Conservation (phyloP, 2,113 vertebrate genomes). For the Sinocyclocheilus anophthalmus region DNA sequence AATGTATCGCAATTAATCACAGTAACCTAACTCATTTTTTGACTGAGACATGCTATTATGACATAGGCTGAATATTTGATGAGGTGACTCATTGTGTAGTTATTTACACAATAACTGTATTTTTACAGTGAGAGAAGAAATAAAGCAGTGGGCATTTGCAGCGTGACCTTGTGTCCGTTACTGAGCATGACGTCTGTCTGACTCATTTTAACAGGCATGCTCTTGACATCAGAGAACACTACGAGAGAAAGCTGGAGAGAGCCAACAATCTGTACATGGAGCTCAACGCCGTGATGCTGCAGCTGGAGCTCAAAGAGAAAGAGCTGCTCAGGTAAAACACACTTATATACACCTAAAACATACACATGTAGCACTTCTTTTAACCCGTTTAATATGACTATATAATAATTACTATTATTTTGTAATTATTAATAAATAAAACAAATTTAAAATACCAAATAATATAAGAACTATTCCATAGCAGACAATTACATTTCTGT, state of each 20-base stretch:
- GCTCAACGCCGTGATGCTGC: constrained; percentile 94
- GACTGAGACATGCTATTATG: neutral
- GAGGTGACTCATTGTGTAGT: constrained; percentile 22
- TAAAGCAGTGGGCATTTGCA: constrained; percentile 41
- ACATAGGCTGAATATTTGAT: too few relatives aligned
- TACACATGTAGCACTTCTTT: neutral
- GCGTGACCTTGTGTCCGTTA: neutral
- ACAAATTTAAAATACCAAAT: neutral
- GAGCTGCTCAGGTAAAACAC: constrained; percentile 86
- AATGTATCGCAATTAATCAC: too few relatives aligned
- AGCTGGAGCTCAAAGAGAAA: constrained; percentile 95
- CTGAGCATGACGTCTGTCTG: constrained; percentile 24
- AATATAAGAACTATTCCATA: too few relatives aligned
- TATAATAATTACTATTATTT: neutral
- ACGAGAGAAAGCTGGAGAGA: constrained; percentile 92
- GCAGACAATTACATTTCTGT: too few relatives aligned
- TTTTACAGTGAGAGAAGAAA: neutral
- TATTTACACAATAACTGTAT: neutral
- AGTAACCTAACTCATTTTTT: neutral
- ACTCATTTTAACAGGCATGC: constrained; percentile 81
- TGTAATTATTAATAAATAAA: too few relatives aligned
- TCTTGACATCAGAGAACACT: constrained; percentile 95
- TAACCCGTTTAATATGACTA: neutral
- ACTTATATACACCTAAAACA: constrained; percentile 46
- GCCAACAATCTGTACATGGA: constrained; percentile 99